Percentiles rank a stretch among this genome's conserved stretches.
These are phyloP conservation scores for Cydia strobilella DNA, from an alignment of 1,140 invertebrate genomes.

Conservation along the genomic window DNA sequence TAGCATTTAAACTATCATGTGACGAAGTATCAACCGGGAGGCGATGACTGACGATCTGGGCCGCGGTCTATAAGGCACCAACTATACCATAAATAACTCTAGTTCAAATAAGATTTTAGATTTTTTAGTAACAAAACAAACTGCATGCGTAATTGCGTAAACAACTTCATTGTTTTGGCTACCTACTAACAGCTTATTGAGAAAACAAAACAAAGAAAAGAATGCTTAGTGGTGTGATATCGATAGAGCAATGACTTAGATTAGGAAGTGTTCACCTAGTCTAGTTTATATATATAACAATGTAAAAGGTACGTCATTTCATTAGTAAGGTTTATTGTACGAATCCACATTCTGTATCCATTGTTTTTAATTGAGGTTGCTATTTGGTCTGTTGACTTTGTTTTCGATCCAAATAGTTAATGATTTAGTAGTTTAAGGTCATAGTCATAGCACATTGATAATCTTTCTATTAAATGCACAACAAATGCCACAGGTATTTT, in stretches of 20 bases:
- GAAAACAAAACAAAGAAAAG: slow-evolving; percentile 11
- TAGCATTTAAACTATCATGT: too few species aligned
- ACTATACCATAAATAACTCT: background rate
- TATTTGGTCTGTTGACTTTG: slow-evolving; percentile 1
- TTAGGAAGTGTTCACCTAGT: background rate
- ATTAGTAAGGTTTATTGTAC: background rate
- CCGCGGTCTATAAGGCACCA: too few species aligned
- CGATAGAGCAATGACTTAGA: background rate
- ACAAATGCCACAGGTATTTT: background rate
- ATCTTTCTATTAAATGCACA: background rate
- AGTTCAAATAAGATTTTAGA: background rate
- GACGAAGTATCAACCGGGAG: too few species aligned
- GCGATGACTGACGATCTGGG: too few species aligned
- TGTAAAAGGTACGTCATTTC: background rate
- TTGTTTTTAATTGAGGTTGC: background rate
- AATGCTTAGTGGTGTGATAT: background rate
- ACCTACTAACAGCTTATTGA: background rate
- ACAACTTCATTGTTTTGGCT: background rate
- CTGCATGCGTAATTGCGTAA: background rate
- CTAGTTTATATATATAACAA: background rate
- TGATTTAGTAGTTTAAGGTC: background rate
- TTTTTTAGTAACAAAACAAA: background rate
- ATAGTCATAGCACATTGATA: background rate
- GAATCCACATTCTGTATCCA: background rate
- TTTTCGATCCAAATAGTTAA: slow-evolving; percentile 2